Evolutionary conservation across 2,113 vertebrate genomes (phyloP), one percentile per base, ranked within the genome.

Genomic region (Hydrolagus affinis): DNA sequence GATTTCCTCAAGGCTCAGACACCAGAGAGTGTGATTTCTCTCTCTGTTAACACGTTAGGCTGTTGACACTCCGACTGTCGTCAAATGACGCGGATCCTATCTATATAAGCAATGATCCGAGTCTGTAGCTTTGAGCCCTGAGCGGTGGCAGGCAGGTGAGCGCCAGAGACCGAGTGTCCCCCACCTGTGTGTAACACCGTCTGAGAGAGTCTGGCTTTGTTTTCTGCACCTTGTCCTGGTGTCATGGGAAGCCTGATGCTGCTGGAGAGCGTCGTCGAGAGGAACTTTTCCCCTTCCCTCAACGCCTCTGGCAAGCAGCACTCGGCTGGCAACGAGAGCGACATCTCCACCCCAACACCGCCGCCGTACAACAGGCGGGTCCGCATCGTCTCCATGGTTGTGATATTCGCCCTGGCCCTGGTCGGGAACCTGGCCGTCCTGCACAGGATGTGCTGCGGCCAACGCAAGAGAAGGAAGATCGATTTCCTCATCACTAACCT

Each of bases 401-500:
- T 86, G 85, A 86, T 92, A 32, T 77, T 91, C 73, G 73, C 88
- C 30, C 86, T 90, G 78, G 89, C 90, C 0, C 86, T 90, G 86
- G 86, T 89, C 0, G 92, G 92, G 28, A 94, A 93, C 59, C 19
- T 85, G 11, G 12, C 86, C 1, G 91, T 92, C 73, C 87, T 93
- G 70, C 86, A 88, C 11, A 89, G 87, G 69, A 88, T 88, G 85
- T 86, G 88, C 74, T 87, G 90, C 25, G 87, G 89, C 32, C 70
- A 87, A 10, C 25, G 59, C 85, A 44, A 70, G 88, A 89, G 74
- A 59, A 87, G 91, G 74, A 89, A 90, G 87, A 90, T 92, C 88
- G 92, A 94, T 77, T 89, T 91, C 77, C 87, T 94, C 60, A 74
- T 93, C 85, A 87, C 80, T 10, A 92, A 93, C 68, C 89, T 94